Conservation (phyloP, 2,888 invertebrate species). For the Acleris literana region DNA sequence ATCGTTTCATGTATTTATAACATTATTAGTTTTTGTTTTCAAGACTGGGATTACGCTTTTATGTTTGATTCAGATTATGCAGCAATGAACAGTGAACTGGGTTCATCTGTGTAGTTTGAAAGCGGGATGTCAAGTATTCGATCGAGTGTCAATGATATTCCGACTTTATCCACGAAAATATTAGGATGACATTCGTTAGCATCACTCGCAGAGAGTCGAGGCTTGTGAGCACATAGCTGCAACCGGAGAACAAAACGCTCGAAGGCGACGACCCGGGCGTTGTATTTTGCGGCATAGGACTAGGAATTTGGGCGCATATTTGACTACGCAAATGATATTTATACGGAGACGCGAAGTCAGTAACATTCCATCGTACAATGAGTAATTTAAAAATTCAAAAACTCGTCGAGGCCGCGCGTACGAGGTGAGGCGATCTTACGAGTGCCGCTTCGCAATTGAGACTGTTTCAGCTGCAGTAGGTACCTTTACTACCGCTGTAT, state of each 20-base stretch:
- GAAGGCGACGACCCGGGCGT: constrained; percentile 46
- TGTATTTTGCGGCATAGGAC: constrained; percentile 66
- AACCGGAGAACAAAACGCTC: constrained; percentile 52
- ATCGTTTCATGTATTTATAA: too few relatives aligned
- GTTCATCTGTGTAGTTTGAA: constrained; percentile 60
- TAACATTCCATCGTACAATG: constrained; percentile 82
- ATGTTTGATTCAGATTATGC: constrained; percentile 71
- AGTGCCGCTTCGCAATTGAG: constrained; percentile 77
- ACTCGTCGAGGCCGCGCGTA: constrained; percentile 77
- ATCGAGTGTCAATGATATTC: constrained; percentile 64
- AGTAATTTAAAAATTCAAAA: constrained; percentile 85
- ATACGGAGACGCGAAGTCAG: constrained; percentile 61
- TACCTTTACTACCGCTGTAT: constrained; percentile 41
- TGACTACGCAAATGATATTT: constrained; percentile 53
- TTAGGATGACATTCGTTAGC: constrained; percentile 79
- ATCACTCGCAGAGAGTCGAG: constrained; percentile 71
- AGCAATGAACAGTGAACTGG: constrained; percentile 53
- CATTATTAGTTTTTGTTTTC: constrained; percentile 30
- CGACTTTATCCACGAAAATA: constrained; percentile 78
- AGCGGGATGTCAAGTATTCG: constrained; percentile 61
- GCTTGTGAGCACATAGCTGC: constrained; percentile 62
- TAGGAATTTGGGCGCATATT: constrained; percentile 68
- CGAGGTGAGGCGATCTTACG: constrained; percentile 74
- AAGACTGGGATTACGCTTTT: constrained; percentile 52
- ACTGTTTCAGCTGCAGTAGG: constrained; percentile 72